phyloP scores from a whole-genome alignment of 2,888 invertebrate genomes.

The Cremastobaeus sp. region DNA sequence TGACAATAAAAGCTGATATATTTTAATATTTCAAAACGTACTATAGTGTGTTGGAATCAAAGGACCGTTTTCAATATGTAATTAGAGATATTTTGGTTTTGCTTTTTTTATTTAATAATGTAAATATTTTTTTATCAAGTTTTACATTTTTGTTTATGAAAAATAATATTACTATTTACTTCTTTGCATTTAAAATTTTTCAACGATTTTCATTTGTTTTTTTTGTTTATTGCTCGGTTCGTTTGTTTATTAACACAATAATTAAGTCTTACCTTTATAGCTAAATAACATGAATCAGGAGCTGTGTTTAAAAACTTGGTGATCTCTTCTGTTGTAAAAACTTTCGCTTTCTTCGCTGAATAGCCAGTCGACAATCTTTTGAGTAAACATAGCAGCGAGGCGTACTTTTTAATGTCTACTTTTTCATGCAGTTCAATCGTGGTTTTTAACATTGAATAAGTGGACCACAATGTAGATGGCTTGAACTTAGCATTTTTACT shows the following conservation, averaged over 20 bases:
- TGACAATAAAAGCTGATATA: background rate
- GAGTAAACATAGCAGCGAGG: slow-evolving; percentile 60
- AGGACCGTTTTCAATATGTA: too few relatives aligned
- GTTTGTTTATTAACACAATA: background rate
- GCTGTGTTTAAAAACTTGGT: slow-evolving; percentile 3
- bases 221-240: background rate
- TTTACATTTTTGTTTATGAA: too few relatives aligned
- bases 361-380: slow-evolving; percentile 63
- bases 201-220: background rate
- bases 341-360: slow-evolving; percentile 7
- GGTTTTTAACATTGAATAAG: slow-evolving; percentile 62
- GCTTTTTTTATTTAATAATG: too few relatives aligned
- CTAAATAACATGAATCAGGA: slow-evolving; percentile 8
- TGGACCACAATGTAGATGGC: slow-evolving; percentile 61
- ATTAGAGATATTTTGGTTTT: too few relatives aligned
- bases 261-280: background rate
- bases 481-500: slow-evolving; percentile 47
- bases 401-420: slow-evolving; percentile 54
- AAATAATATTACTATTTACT: background rate
- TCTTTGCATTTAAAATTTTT: too few relatives aligned
- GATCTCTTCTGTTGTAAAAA: background rate
- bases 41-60: too few relatives aligned
- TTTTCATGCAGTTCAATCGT: slow-evolving; percentile 50
- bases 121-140: too few relatives aligned
- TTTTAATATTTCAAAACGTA: slow-evolving; percentile 2